phyloP scores from a whole-genome alignment of 2,888 invertebrate genomes.

The Parnassius orleans region DNA sequence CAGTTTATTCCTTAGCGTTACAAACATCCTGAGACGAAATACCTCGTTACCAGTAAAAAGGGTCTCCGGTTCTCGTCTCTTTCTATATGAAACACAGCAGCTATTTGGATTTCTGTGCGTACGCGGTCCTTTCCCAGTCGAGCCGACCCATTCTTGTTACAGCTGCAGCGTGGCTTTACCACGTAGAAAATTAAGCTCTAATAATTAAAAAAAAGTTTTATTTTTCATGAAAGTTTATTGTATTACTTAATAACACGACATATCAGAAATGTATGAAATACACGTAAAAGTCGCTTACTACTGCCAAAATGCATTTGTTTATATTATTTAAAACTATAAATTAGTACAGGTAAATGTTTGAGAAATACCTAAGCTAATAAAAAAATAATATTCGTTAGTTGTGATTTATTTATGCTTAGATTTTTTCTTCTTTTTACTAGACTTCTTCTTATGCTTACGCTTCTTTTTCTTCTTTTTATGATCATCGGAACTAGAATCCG shows the following conservation, averaged over 20 bases:
- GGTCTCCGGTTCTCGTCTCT: too few species aligned
- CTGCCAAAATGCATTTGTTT: slow-evolving; percentile 17
- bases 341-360: slow-evolving; percentile 33
- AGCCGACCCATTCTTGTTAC: too few species aligned
- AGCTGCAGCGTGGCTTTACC: too few species aligned
- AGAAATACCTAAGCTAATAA: slow-evolving; percentile 35
- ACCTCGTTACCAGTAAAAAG: too few species aligned
- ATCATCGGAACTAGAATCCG: slow-evolving; percentile 84
- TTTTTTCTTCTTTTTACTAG: slow-evolving; percentile 87
- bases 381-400: slow-evolving; percentile 23
- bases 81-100: too few species aligned
- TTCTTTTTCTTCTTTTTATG: slow-evolving; percentile 85
- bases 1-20: too few species aligned
- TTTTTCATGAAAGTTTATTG: slow-evolving; percentile 17
- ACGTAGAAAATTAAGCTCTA: too few species aligned
- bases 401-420: slow-evolving; percentile 73
- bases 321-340: slow-evolving; percentile 10
- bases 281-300: slow-evolving; percentile 14
- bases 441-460: slow-evolving; percentile 85
- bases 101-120: too few species aligned
- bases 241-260: slow-evolving; percentile 20
- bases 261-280: slow-evolving; percentile 9
- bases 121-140: too few species aligned
- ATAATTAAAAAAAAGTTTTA: slow-evolving; percentile 7
- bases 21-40: too few species aligned